These are phyloP conservation scores for Mellivora capensis DNA, from an alignment of 2,113 vertebrate species.

Conservation along the genomic window DNA sequence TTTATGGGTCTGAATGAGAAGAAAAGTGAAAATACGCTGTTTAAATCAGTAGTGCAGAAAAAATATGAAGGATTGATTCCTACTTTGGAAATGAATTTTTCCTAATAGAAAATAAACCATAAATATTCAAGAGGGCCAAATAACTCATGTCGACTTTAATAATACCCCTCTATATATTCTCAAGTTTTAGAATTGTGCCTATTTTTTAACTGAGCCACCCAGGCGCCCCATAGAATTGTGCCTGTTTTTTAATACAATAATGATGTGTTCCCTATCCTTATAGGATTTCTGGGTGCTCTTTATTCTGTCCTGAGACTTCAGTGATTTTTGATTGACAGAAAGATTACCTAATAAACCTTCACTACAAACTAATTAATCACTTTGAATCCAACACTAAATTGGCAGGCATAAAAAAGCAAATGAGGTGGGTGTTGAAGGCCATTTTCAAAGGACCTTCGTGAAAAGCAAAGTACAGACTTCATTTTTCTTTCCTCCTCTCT, in stretches of 20 bases:
- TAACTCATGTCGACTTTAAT: slow-evolving; percentile 8
- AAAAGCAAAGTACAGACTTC: slow-evolving; percentile 76
- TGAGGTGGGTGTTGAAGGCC: slow-evolving; percentile 81
- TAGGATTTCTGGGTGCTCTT: slow-evolving; percentile 65
- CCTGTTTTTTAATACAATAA: slow-evolving; percentile 44
- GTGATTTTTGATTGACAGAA: slow-evolving; percentile 83
- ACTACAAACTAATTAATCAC: slow-evolving; percentile 86
- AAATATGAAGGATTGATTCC: slow-evolving; percentile 25
- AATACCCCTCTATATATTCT: not conserved
- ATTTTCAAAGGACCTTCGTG: slow-evolving; percentile 82
- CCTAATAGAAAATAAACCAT: slow-evolving; percentile 59
- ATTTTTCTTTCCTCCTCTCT: slow-evolving; percentile 17
- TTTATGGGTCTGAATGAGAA: slow-evolving; percentile 12
- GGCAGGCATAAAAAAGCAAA: slow-evolving; percentile 83
- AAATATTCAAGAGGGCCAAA: slow-evolving; percentile 47
- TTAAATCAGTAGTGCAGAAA: not conserved
- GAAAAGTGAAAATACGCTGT: not conserved
- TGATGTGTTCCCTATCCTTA: slow-evolving; percentile 53
- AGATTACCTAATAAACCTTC: slow-evolving; percentile 84
- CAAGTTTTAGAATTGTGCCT: not conserved
- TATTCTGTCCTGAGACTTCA: slow-evolving; percentile 64
- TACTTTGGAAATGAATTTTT: slow-evolving; percentile 55
- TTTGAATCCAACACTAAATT: slow-evolving; percentile 82
- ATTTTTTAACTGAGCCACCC: too few relatives aligned
- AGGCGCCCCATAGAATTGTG: too few relatives aligned